phyloP scores from a whole-genome alignment of 2,888 invertebrate species.

The Ochropleura leucogaster region DNA sequence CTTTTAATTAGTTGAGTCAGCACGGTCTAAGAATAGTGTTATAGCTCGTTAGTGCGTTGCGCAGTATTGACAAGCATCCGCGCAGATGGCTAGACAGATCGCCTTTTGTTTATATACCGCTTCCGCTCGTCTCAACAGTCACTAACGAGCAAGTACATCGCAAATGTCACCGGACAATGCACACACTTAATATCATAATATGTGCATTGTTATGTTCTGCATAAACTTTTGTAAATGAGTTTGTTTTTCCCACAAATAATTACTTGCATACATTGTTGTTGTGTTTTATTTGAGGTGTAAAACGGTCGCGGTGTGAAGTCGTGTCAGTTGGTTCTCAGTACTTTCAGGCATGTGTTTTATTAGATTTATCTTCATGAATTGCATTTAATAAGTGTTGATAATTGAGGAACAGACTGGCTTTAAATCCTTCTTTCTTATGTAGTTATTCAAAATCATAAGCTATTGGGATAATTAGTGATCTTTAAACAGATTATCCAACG shows the following conservation, averaged over 20 bases:
- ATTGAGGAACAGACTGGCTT: not conserved
- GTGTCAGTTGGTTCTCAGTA: not conserved
- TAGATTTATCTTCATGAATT: constrained; percentile 1
- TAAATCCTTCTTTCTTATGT: not conserved
- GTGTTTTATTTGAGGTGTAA: constrained; percentile 17
- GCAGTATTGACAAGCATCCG: constrained; percentile 69
- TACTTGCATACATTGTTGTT: constrained; percentile 36
- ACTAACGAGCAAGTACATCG: constrained; percentile 8
- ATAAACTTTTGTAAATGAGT: constrained; percentile 23
- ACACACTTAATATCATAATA: constrained; percentile 3
- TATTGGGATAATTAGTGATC: not conserved
- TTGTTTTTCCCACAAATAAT: constrained; percentile 45
- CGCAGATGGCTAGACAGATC: constrained; percentile 80
- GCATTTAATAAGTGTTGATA: not conserved
- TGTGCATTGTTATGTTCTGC: constrained; percentile 10
- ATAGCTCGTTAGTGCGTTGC: constrained; percentile 52
- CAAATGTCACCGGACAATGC: constrained; percentile 13
- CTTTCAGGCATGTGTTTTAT: constrained; percentile 16
- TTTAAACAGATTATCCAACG: not conserved
- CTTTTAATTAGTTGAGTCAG: constrained; percentile 20
- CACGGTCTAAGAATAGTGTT: constrained; percentile 47
- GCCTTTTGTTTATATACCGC: constrained; percentile 79
- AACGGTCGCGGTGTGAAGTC: constrained; percentile 2
- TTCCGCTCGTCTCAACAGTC: constrained; percentile 72
- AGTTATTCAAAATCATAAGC: not conserved